phyloP scores from a whole-genome alignment of 2,797 vertebrate species.

The Tinamus major region DNA sequence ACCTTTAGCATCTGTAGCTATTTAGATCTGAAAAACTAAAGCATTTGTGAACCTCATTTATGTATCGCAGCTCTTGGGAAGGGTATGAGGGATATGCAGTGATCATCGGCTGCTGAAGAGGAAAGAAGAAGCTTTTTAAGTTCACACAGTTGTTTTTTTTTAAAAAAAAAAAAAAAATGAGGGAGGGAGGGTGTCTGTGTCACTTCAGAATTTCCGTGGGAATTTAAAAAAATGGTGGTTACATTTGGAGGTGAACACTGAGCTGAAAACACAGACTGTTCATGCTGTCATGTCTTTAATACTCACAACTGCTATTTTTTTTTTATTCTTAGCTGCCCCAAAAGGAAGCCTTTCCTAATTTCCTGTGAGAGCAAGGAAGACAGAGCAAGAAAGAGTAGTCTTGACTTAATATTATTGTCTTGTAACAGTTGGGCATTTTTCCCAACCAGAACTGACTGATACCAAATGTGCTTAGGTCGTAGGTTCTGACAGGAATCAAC shows the following conservation, averaged over 20 bases:
- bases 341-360: not conserved
- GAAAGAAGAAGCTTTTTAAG: not conserved
- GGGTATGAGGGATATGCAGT: not conserved
- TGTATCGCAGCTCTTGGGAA: not conserved
- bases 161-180: not conserved
- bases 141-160: not conserved
- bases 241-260: not conserved
- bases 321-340: not conserved
- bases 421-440: not conserved
- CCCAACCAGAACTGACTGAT: not conserved
- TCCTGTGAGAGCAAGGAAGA: not conserved
- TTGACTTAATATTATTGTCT: not conserved
- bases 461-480: not conserved
- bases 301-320: not conserved
- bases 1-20: not conserved
- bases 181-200: not conserved
- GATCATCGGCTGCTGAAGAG: not conserved
- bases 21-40: not conserved
- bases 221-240: not conserved
- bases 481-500: not conserved
- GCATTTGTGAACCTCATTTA: not conserved
- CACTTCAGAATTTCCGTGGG: slow-evolving; percentile 29
- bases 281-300: not conserved
- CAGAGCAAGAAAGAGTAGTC: not conserved
- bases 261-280: slow-evolving; percentile 20